A percentile compares a stretch with the other conserved stretches of the same genome.
phyloP scores from a whole-genome alignment of 2,797 vertebrate species.

The Myotis myotis region DNA sequence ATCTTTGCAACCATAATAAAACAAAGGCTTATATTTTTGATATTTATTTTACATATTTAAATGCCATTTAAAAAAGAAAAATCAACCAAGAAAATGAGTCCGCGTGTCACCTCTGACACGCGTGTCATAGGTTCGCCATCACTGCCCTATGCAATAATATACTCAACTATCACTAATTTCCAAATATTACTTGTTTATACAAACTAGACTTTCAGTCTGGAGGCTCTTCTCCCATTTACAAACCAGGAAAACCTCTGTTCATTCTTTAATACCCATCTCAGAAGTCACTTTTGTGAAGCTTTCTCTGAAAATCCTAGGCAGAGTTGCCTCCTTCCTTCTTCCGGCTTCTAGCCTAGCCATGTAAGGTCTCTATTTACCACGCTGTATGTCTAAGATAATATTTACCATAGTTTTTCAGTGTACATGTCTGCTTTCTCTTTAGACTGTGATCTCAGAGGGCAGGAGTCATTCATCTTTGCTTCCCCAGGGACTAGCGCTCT shows the following conservation, averaged over 20 bases:
- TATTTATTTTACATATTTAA: no score
- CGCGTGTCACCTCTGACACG: no score
- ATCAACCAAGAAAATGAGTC: no score
- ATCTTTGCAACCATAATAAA: no score
- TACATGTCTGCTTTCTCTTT: conserved; percentile 38
- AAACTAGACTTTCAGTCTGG: neutral
- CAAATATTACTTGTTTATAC: neutral
- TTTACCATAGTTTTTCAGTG: neutral
- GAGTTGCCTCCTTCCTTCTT: neutral
- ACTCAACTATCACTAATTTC: neutral
- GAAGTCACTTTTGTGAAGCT: neutral
- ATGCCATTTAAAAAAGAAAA: no score
- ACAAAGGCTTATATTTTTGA: no score
- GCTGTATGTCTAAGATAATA: neutral
- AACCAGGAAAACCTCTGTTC: neutral
- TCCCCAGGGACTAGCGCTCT: neutral
- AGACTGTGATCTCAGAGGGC: conserved; percentile 6
- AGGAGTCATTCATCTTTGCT: conserved; percentile 48
- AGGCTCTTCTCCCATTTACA: neutral
- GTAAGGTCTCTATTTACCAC: neutral
- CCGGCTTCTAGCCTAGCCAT: neutral
- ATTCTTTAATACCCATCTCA: neutral
- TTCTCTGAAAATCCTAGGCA: neutral
- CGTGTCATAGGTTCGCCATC: no score
- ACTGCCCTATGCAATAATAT: neutral